Evolutionary conservation across 1,140 invertebrate species (phyloP), one percentile per base, ranked within the genome.

Genomic region (Heliconius congener): DNA sequence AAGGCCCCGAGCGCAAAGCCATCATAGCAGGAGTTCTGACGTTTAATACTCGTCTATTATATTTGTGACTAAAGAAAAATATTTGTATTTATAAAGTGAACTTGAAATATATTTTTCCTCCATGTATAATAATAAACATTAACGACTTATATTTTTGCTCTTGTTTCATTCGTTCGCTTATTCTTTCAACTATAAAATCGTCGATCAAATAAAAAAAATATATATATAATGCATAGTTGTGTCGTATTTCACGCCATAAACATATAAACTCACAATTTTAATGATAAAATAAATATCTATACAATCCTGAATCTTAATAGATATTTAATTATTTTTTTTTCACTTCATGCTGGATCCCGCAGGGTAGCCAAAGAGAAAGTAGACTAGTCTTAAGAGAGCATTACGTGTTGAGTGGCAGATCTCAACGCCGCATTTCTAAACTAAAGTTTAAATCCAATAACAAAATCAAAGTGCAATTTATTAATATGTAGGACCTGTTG

Each of bases 11-110:
- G 74, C 79, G 52, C 42, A 27, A 27, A 66, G n/a, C 52, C 27
- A 73, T 80, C 71, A 27, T 76, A 71, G 78, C 60, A 75, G 42
- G 78, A 79, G 66, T 60, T 80, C 78, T 75, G 74, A 73, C 73
- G 60, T 73, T 80, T 77, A 72, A 75, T 71, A 55, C 39, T 66
- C 30, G 30, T 66, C 42, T 55, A 50, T 46, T 71, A 39, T 34
- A 70, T 79, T 75, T 79, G 75, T n/a, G 60, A 23, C 19, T 74
- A 66, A 66, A 66, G 60, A 66, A 66, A 66, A 27, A 16, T 27
- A 11, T n/a, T 66, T 66, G 9, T 66, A 66, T 30, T 13, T 27
- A 66, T 66, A 66, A 27, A 66, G 11, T 27, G 27, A 23, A 4
- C 9, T 27, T 66, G 9, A 30, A 16, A 66, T 66, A 16, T 66